Evolutionary conservation across 2,113 vertebrate genomes (phyloP), one percentile per base, ranked within the genome.

Genomic region (Prunella himalayana): DNA sequence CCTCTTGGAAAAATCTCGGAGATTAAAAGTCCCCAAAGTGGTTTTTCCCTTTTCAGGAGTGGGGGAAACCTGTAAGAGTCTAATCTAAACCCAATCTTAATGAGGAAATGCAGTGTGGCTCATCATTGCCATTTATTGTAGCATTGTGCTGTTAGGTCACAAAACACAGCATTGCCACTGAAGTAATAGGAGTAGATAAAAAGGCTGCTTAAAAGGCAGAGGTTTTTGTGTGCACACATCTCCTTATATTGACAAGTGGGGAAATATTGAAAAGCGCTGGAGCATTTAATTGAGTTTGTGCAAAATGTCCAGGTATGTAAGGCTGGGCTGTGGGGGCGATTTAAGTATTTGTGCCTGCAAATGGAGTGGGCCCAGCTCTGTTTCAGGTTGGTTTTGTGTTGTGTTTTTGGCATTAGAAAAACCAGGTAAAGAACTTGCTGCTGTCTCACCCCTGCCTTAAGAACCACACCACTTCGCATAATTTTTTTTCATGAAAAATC

Each of bases 211-310:
- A 87, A 78, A 70, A 90, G 53, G 82, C 82, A 60, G 73, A 86
- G 82, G 60, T 35, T 94, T 90, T 56, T 66, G 37, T 86, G 11
- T 57, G 88, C 42, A 2, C 45, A 57, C 69, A 50, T 82, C 86
- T 92, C 20, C 24, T 93, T 84, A 79, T 22, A 79, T 37, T 71
- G 96, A 94, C 86, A 72, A 92, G 86, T 28, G 65, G 68, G 72
- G 77, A 90, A 95, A 90, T 93, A 90, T n/a, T 86, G 90, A 88
- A 79, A 92, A 88, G 94, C 90, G 7, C 49, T 86, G 86, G 72
- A 94, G 82, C 88, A 30, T 93, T 96, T 95, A 96, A 88, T 93
- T 96, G 95, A 93, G 88, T 96, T 96, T 92, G 88, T 94, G 71
- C 87, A 51, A 83, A 96, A 86, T 28, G 80, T 41, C 72, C 8